Evolutionary conservation across 2,113 vertebrate species (phyloP).

Genomic region (Cheilinus undulatus): DNA sequence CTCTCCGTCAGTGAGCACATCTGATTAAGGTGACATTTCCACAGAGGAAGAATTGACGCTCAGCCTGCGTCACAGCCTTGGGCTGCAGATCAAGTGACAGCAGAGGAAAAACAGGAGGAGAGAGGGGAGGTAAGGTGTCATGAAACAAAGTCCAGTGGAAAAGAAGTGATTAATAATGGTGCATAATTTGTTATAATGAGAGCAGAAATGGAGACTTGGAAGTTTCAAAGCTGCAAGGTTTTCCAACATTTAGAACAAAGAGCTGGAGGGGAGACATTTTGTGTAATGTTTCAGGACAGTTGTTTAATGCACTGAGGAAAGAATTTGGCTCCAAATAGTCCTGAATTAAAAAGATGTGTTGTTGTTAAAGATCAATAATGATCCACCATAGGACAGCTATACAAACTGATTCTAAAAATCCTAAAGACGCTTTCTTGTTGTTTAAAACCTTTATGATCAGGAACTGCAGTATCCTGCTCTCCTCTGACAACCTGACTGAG

Average conservation of each 20-base stretch:
- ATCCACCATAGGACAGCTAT: background rate
- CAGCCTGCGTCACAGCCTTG: constrained; percentile 35
- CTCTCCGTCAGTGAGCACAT: constrained; percentile 13
- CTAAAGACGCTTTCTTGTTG: background rate
- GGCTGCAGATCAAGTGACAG: constrained; percentile 43
- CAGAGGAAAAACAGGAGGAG: constrained; percentile 36
- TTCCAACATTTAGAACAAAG: background rate
- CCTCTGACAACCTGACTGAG: background rate
- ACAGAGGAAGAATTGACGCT: constrained; percentile 40
- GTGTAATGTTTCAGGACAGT: background rate
- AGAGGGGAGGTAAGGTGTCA: constrained; percentile 18
- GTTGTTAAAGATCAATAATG: background rate
- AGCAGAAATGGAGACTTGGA: background rate
- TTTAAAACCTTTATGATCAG: background rate
- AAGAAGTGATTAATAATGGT: constrained; percentile 2
- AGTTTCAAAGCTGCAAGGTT: background rate
- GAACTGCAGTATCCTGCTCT: too few relatives aligned
- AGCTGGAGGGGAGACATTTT: background rate
- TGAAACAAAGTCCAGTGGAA: constrained; percentile 26
- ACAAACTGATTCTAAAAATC: too few relatives aligned
- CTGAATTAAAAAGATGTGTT: background rate
- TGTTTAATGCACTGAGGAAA: background rate
- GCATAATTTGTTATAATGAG: background rate
- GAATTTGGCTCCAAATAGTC: background rate
- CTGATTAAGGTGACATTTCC: constrained; percentile 68